These are phyloP conservation scores for Atta texana DNA, from an alignment of 1,140 invertebrate species.

Conservation along the genomic window DNA sequence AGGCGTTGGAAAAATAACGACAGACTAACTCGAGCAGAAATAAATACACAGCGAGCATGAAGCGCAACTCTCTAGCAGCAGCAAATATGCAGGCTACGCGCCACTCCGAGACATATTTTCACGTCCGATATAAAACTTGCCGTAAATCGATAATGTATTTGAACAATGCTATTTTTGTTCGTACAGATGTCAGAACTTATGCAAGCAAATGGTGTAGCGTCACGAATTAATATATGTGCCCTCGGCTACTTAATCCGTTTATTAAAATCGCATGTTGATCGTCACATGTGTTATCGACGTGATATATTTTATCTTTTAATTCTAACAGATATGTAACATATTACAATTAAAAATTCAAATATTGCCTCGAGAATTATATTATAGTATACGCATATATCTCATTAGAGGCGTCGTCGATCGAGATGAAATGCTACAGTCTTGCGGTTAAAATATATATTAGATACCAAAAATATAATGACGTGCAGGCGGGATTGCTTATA, in stretches of 20 bases:
- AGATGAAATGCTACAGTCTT: conserved; percentile 28
- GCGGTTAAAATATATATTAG: conserved; percentile 80
- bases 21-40: conserved; percentile 58
- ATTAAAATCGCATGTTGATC: conserved; percentile 51
- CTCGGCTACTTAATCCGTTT: conserved; percentile 41
- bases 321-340: conserved; percentile 15
- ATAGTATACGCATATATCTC: neutral
- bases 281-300: conserved; percentile 36
- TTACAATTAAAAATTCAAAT: conserved; percentile 41
- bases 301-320: conserved; percentile 32
- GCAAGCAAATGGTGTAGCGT: conserved; percentile 14
- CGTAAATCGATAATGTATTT: conserved; percentile 55
- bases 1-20: conserved; percentile 78
- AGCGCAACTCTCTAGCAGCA: conserved; percentile 28
- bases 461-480: conserved; percentile 78
- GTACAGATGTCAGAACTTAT: conserved; percentile 29
- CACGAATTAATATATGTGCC: conserved; percentile 38
- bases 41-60: conserved; percentile 48
- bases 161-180: conserved; percentile 42
- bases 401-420: neutral
- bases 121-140: conserved; percentile 55
- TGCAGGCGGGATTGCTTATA: conserved; percentile 76
- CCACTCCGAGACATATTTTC: conserved; percentile 55
- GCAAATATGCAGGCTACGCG: conserved; percentile 41
- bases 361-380: neutral